phyloP scores from a whole-genome alignment of 2,797 vertebrate species.

The Spondyliosoma cantharus region DNA sequence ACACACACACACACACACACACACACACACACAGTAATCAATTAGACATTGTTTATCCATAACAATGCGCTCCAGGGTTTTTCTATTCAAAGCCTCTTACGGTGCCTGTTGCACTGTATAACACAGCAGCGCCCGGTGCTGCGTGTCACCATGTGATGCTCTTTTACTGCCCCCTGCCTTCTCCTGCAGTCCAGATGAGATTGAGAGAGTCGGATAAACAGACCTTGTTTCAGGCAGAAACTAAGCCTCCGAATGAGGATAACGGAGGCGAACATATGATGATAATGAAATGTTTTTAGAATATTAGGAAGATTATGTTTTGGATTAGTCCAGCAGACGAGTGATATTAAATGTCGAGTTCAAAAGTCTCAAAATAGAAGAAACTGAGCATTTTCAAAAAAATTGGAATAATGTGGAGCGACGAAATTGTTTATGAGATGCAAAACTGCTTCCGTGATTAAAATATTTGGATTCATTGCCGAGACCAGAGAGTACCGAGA shows the following conservation, averaged over 20 bases:
- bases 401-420: no score
- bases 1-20: constrained; percentile 15
- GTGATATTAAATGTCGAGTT: constrained; percentile 5
- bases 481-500: no score
- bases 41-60: constrained; percentile 38
- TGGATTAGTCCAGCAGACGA: background rate
- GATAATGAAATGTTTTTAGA: constrained; percentile 37
- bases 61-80: constrained; percentile 14
- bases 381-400: no score
- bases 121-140: constrained; percentile 7
- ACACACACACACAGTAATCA: constrained; percentile 33
- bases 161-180: constrained; percentile 64
- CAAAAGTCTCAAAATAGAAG: background rate
- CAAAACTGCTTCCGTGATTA: no score
- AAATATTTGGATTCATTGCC: no score
- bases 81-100: constrained; percentile 60
- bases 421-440: no score
- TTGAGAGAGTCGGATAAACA: constrained; percentile 6
- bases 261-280: constrained; percentile 42
- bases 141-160: constrained; percentile 34
- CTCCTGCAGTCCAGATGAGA: constrained; percentile 9
- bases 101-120: background rate
- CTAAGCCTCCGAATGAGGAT: constrained; percentile 35
- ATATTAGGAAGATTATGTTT: constrained; percentile 36
- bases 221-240: constrained; percentile 11